Evolutionary conservation across 2,797 vertebrate species (phyloP).

Genomic region (Enteromius mattozi): DNA sequence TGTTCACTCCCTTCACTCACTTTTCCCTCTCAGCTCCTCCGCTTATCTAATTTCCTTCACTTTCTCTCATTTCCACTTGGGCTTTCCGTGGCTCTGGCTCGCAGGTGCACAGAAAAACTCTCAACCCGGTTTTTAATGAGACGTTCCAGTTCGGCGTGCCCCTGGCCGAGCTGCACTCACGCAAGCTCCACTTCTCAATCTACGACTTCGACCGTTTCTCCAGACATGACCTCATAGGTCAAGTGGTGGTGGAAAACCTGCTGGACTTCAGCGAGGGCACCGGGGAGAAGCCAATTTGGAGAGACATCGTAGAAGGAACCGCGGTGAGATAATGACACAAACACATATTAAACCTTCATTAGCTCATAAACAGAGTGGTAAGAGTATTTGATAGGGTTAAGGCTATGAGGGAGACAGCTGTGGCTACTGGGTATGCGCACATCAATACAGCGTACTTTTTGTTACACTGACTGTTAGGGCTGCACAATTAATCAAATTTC

Average conservation of each 20-base stretch:
- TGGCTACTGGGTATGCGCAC: too few relatives aligned
- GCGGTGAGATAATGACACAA: slow-evolving; percentile 79
- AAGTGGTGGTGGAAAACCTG: slow-evolving; percentile 94
- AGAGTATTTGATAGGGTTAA: not conserved
- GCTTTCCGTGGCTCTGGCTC: not conserved
- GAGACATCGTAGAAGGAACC: slow-evolving; percentile 90
- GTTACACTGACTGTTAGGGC: too few relatives aligned
- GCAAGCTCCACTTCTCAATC: slow-evolving; percentile 92
- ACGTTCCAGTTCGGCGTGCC: slow-evolving; percentile 92
- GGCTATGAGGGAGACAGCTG: too few relatives aligned
- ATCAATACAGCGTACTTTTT: too few relatives aligned
- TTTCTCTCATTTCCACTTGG: slow-evolving; percentile 16
- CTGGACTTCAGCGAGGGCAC: slow-evolving; percentile 91
- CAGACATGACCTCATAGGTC: slow-evolving; percentile 91
- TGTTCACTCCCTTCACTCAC: not conserved
- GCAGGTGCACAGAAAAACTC: slow-evolving; percentile 90
- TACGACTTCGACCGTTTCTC: slow-evolving; percentile 96
- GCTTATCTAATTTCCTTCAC: slow-evolving; percentile 27
- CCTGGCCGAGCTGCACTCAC: slow-evolving; percentile 87
- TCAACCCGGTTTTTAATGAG: slow-evolving; percentile 93
- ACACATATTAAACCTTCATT: slow-evolving; percentile 5
- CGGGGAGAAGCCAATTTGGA: slow-evolving; percentile 89
- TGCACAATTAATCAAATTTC: too few relatives aligned
- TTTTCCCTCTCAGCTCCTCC: slow-evolving; percentile 15
- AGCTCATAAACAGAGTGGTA: not conserved